A percentile compares a stretch with the other conserved stretches of the same genome.
phyloP scores from a whole-genome alignment of 2,797 vertebrate genomes.

The Lepilemur ruficaudatus region DNA sequence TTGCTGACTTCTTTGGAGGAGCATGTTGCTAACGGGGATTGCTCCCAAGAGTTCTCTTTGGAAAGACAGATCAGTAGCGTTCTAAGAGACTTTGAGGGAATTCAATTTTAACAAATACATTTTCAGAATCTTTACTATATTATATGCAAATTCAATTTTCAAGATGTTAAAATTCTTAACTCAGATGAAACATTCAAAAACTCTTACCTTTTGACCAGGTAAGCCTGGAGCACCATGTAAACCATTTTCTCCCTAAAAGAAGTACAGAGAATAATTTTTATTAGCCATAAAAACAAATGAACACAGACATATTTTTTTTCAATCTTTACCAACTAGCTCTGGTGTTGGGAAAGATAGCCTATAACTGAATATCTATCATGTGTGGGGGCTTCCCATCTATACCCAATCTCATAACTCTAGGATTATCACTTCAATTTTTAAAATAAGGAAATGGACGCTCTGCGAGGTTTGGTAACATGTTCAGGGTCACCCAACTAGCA shows the following conservation, averaged over 20 bases:
- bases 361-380: no score
- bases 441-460: not conserved
- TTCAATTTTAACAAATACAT: not conserved
- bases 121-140: not conserved
- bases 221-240: conserved; percentile 75
- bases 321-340: not conserved
- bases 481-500: not conserved
- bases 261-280: not conserved
- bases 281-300: not conserved
- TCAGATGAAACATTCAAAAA: conserved; percentile 31
- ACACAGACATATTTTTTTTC: not conserved
- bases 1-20: not conserved
- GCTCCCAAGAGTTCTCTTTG: not conserved
- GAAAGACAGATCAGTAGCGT: not conserved
- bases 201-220: conserved; percentile 76
- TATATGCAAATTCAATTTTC: not conserved
- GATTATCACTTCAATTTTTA: not conserved
- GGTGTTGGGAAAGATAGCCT: not conserved
- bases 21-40: not conserved
- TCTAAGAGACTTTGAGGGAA: not conserved
- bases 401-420: not conserved
- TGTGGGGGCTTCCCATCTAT: not conserved
- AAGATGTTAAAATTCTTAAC: conserved; percentile 17
- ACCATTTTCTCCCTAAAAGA: conserved; percentile 82
- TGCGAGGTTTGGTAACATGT: no score